Evolutionary conservation across 2,797 vertebrate genomes (phyloP), one percentile per base, ranked within the genome.

Genomic region (Melanotaenia pygmaea): DNA sequence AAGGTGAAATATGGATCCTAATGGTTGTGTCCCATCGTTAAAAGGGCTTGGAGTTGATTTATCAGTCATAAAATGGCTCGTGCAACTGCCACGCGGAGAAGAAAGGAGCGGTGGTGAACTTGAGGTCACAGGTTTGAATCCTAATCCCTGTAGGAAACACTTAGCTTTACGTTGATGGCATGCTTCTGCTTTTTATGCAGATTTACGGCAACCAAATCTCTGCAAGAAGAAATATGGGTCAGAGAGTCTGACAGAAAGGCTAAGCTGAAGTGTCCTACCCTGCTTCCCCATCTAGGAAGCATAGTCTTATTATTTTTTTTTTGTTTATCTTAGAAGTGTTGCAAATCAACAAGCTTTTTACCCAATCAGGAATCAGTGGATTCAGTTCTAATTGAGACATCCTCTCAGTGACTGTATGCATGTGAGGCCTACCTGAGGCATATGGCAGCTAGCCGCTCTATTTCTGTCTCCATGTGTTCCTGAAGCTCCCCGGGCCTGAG

Each of bases 381-480:
- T 22, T 50, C n/a, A 10, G n/a, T 50, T 50, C 22, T 10, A 47
- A 22, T 3, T 51, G 10, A 24, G 12, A 53, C 22, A 53, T 26
- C 51, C 5, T 53, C 24, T 26, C 22, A 53, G 6, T 53, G 11
- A 24, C 7, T 26, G 10, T 7, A 4, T 8, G 35, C 47, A 28
- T 64, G 53, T 16, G 0, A 45, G 30, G 11, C 76, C 18, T 95
- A 98, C 97, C 97, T 97, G 92, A 96, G 88, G 72, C 97, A 97
- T 87, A 97, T 94, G 77, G 95, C 92, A 0, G 96, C 95, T 90
- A 99, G 96, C 89, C 97, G 95, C 86, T 99, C 97, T 79, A 99
- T 94, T 91, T 99, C 98, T 67, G 98, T 98, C 83, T 99, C 98
- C 98, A 99, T 99, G 93, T 99, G 98, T 58, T 99, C 98, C 83